phyloP scores from a whole-genome alignment of 1,140 invertebrate species.

The Apis florea region DNA sequence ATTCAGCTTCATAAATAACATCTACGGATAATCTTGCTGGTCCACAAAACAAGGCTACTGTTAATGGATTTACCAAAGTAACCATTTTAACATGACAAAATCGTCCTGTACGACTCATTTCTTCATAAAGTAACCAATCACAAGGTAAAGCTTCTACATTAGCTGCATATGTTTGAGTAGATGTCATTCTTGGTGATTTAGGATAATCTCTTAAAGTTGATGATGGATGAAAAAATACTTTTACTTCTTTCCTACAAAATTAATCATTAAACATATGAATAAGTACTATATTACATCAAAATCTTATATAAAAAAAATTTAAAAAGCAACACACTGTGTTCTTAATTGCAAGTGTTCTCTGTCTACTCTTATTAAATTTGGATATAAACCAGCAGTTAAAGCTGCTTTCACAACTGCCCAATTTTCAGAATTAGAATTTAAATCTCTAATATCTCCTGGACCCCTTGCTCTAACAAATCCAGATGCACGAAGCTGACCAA shows the following conservation, averaged over 20 bases:
- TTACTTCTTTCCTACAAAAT: slow-evolving; percentile 84
- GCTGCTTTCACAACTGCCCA: slow-evolving; percentile 96
- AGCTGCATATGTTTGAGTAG: slow-evolving; percentile 73
- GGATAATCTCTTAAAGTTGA: slow-evolving; percentile 84
- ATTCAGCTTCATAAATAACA: slow-evolving; percentile 81
- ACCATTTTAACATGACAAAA: slow-evolving; percentile 87
- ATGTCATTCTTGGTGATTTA: slow-evolving; percentile 73
- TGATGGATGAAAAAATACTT: slow-evolving; percentile 87
- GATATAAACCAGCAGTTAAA: slow-evolving; percentile 92
- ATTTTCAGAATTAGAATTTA: slow-evolving; percentile 92
- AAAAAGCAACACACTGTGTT: slow-evolving; percentile 81
- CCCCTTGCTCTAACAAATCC: slow-evolving; percentile 90
- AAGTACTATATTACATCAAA: neutral
- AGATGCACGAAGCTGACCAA: slow-evolving; percentile 92
- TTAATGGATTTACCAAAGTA: slow-evolving; percentile 89
- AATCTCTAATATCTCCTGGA: slow-evolving; percentile 85
- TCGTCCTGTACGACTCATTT: slow-evolving; percentile 85
- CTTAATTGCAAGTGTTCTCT: slow-evolving; percentile 81
- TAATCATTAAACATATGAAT: slow-evolving; percentile 24
- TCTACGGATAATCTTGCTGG: slow-evolving; percentile 85
- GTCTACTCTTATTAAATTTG: slow-evolving; percentile 89
- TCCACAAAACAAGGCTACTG: slow-evolving; percentile 90
- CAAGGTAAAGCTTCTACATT: slow-evolving; percentile 83
- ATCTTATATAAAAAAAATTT: slow-evolving; percentile 13
- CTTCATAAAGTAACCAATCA: slow-evolving; percentile 93